A percentile compares a stretch with the other conserved stretches of the same genome.
phyloP scores from a whole-genome alignment of 2,797 vertebrate species.

The Vipera latastei region DNA sequence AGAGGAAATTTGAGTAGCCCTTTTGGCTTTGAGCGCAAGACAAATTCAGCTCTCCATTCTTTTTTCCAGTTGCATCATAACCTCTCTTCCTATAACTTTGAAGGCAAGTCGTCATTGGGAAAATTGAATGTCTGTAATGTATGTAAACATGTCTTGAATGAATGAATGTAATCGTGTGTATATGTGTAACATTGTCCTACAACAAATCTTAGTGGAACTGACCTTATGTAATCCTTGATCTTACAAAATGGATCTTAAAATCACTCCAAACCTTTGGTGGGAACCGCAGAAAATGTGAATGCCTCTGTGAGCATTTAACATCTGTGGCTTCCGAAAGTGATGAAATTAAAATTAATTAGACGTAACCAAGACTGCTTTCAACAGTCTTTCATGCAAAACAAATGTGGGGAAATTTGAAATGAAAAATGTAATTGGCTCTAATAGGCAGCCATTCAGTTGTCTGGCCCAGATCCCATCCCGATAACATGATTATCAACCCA shows the following conservation, averaged over 20 bases:
- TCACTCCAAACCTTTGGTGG: slow-evolving; percentile 53
- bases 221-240: slow-evolving; percentile 45
- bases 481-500: slow-evolving; percentile 30
- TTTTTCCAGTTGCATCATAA: background rate
- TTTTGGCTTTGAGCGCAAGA: slow-evolving; percentile 1
- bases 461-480: slow-evolving; percentile 12
- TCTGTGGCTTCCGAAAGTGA: slow-evolving; percentile 65
- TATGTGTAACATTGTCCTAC: slow-evolving; percentile 12
- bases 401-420: slow-evolving; percentile 59
- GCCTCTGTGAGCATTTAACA: slow-evolving; percentile 63
- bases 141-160: background rate
- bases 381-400: slow-evolving; percentile 54
- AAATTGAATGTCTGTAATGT: background rate
- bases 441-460: slow-evolving; percentile 29
- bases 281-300: slow-evolving; percentile 59
- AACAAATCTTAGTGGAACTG: slow-evolving; percentile 52
- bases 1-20: background rate
- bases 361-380: slow-evolving; percentile 59
- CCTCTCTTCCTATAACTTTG: slow-evolving; percentile 6
- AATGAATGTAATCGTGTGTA: slow-evolving; percentile 7
- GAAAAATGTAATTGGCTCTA: slow-evolving; percentile 48
- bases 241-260: slow-evolving; percentile 57
- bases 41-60: slow-evolving; percentile 27
- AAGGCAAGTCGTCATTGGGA: slow-evolving; percentile 4
- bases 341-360: slow-evolving; percentile 69